A percentile compares a stretch with the other conserved stretches of the same genome.
Evolutionary conservation across 2,888 invertebrate species (phyloP).

Genomic region (Podotricha telesiphe): DNA sequence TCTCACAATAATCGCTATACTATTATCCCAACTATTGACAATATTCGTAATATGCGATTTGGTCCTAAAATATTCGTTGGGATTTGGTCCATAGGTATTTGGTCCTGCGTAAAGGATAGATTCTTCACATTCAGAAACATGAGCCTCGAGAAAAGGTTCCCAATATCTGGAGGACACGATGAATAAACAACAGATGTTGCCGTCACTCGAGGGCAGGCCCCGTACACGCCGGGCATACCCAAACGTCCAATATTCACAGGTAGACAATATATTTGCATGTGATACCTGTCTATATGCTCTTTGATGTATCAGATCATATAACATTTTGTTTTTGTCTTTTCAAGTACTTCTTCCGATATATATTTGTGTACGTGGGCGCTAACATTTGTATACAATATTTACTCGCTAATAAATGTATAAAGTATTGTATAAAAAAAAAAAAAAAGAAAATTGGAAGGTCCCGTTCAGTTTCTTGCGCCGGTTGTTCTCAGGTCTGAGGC

Average conservation of each 20-base stretch:
- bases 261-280: slow-evolving; percentile 36
- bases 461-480: no score
- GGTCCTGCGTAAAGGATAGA: slow-evolving; percentile 26
- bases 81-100: slow-evolving; percentile 24
- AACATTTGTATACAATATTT: no score
- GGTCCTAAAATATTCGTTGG: slow-evolving; percentile 10
- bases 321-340: slow-evolving; percentile 2
- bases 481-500: no score
- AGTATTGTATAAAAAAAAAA: no score
- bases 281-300: slow-evolving; percentile 28
- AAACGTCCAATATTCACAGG: slow-evolving; percentile 39
- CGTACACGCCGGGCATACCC: slow-evolving; percentile 28
- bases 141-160: slow-evolving; percentile 50
- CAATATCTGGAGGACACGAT: slow-evolving; percentile 58
- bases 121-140: slow-evolving; percentile 40
- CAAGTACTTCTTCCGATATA: background rate
- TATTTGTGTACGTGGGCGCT: no score
- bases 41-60: slow-evolving; percentile 24
- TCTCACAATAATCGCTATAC: background rate
- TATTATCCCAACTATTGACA: background rate
- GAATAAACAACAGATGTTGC: slow-evolving; percentile 72
- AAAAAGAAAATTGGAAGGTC: no score
- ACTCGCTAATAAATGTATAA: no score
- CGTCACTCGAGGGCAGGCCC: slow-evolving; percentile 33
- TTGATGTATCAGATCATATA: slow-evolving; percentile 21